phyloP scores from a whole-genome alignment of 2,113 vertebrate species.

The Plectropomus leopardus region DNA sequence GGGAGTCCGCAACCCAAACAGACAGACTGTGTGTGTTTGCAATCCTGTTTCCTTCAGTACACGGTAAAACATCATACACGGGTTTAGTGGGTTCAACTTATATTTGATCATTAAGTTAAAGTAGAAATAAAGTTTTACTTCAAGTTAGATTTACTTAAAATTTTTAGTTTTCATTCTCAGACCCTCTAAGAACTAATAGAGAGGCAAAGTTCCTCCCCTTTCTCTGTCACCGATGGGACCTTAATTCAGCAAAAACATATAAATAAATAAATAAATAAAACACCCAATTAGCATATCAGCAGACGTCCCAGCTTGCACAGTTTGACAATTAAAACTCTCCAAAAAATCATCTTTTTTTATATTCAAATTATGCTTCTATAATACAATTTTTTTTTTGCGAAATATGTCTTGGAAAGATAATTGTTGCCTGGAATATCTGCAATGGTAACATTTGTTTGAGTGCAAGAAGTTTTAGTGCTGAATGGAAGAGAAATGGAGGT shows the following conservation, averaged over 20 bases:
- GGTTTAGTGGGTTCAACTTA: not conserved
- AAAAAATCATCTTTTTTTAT: not conserved
- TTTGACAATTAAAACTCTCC: not conserved
- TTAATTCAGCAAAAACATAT: too few species aligned
- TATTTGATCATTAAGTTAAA: not conserved
- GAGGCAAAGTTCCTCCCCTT: too few species aligned
- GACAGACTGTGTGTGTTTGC: slow-evolving; percentile 9
- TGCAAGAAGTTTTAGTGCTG: not conserved
- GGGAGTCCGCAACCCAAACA: slow-evolving; percentile 13
- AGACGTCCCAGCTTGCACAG: not conserved
- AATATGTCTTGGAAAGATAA: not conserved
- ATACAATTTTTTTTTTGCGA: not conserved
- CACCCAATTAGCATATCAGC: too few species aligned
- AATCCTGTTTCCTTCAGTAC: not conserved
- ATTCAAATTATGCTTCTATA: not conserved
- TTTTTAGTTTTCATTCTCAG: not conserved
- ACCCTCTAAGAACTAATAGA: not conserved
- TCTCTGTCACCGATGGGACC: too few species aligned
- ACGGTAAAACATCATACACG: not conserved
- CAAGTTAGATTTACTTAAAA: not conserved
- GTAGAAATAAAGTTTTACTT: not conserved
- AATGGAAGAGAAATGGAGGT: not conserved
- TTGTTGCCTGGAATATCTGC: slow-evolving; percentile 12
- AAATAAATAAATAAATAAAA: too few species aligned
- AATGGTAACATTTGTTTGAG: not conserved